phyloP scores from a whole-genome alignment of 2,888 invertebrate genomes.

The Acanthosoma haemorrhoidale region DNA sequence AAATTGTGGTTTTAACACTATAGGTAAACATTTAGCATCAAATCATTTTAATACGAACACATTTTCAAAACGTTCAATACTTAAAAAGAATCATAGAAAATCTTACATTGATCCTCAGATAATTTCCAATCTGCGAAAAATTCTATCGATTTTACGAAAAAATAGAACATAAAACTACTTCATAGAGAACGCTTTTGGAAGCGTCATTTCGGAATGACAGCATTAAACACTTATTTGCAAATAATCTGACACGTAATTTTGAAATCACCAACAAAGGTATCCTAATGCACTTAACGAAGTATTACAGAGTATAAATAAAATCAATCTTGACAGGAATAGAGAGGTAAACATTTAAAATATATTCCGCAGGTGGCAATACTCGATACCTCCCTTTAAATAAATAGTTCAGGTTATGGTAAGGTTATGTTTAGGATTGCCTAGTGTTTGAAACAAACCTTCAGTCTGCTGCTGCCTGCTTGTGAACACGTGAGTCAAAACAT shows the following conservation, averaged over 20 bases:
- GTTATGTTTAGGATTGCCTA: no score
- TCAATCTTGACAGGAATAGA: not conserved
- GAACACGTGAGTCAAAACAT: not conserved
- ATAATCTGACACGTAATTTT: not conserved
- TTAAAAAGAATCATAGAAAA: not conserved
- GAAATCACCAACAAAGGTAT: not conserved
- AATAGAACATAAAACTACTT: not conserved
- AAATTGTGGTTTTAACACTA: no score
- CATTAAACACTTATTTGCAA: not conserved
- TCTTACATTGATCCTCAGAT: not conserved
- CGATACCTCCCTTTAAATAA: not conserved
- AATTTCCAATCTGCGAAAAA: not conserved
- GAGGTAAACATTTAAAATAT: conserved; percentile 12
- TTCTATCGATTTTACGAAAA: not conserved
- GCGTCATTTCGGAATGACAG: not conserved
- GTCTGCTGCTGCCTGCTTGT: not conserved
- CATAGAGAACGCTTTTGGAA: not conserved
- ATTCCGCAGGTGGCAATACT: conserved; percentile 22
- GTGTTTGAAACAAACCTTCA: no score
- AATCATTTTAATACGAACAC: no score
- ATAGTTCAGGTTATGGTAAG: conserved; percentile 21
- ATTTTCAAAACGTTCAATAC: no score
- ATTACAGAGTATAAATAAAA: not conserved
- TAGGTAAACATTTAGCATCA: not conserved
- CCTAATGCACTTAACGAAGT: not conserved